phyloP scores from a whole-genome alignment of 2,888 invertebrate genomes.

The Lissonota sp. region DNA sequence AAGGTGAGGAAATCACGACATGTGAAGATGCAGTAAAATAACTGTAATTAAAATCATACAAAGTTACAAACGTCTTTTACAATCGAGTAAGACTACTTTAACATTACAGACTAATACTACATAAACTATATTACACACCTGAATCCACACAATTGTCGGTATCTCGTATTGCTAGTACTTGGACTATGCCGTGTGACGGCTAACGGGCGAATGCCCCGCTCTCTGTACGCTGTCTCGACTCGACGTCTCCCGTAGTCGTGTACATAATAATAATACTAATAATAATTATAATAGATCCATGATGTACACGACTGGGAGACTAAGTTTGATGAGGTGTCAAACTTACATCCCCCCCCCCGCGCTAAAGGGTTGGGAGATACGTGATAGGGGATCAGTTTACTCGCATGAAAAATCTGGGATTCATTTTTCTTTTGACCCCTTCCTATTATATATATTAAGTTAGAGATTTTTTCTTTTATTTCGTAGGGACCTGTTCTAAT shows the following conservation, averaged over 20 bases:
- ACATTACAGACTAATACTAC: no score
- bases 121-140: constrained; percentile 17
- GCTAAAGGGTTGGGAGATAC: constrained; percentile 21
- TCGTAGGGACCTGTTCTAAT: constrained; percentile 52
- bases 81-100: no score
- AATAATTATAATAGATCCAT: not conserved
- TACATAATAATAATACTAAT: not conserved
- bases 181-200: constrained; percentile 24
- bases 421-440: constrained; percentile 68
- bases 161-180: not conserved
- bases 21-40: not conserved
- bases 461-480: constrained; percentile 63
- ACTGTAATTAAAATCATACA: not conserved
- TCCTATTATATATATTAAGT: constrained; percentile 58
- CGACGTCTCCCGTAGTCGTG: constrained; percentile 5
- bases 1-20: not conserved
- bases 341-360: constrained; percentile 42
- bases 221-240: constrained; percentile 23
- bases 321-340: constrained; percentile 25
- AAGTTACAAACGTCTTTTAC: no score
- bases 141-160: constrained; percentile 35
- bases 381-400: constrained; percentile 1
- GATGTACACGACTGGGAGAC: constrained; percentile 29
- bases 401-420: constrained; percentile 32
- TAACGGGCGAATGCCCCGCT: constrained; percentile 1